phyloP scores from a whole-genome alignment of 2,888 invertebrate genomes.

The Calameuta pallipes region DNA sequence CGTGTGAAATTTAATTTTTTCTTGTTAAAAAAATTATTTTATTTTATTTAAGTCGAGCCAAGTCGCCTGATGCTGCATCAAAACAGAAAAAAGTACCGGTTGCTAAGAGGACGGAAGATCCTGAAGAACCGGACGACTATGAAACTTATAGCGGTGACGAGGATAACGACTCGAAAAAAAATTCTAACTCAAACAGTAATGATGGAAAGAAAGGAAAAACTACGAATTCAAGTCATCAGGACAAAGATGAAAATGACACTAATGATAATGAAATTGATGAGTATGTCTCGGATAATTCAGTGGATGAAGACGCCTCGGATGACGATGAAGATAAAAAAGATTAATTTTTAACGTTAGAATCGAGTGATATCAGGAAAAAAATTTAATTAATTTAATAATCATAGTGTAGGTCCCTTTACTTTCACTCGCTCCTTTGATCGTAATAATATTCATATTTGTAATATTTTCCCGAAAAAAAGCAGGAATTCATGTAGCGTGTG shows the following conservation, averaged over 20 bases:
- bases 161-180: not conserved
- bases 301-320: conserved; percentile 16
- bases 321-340: conserved; percentile 31
- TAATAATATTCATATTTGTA: not conserved
- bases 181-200: not conserved
- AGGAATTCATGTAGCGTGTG: not conserved
- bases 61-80: not conserved
- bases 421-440: not conserved
- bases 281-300: conserved; percentile 30
- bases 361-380: not conserved
- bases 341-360: not conserved
- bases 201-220: conserved; percentile 12
- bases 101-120: not conserved
- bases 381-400: not conserved
- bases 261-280: conserved; percentile 15
- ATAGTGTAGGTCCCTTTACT: not conserved
- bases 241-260: not conserved
- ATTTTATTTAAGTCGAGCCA: not conserved
- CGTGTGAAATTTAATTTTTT: not conserved
- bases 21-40: not conserved
- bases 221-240: not conserved
- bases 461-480: not conserved
- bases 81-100: not conserved
- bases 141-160: not conserved
- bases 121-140: not conserved